Base-by-base conservation (phyloP, 2,113 vertebrate species). In the Dasyornis broadbenti region DNA sequence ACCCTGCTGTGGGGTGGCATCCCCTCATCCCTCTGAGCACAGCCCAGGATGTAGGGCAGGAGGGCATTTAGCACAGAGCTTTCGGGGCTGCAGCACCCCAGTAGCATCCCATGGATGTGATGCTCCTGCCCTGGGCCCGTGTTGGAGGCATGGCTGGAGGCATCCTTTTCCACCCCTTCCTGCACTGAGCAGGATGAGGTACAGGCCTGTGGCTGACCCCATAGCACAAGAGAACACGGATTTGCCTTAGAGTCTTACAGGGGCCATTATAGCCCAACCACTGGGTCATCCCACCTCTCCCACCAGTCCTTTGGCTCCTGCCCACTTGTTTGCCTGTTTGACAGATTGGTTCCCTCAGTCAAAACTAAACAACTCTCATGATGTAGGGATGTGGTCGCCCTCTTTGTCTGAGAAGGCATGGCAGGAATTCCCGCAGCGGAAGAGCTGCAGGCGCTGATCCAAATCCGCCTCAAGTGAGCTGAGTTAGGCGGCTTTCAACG, bases 371-470 rank as follows among this genome's bases (percentile, higher is more conserved):
- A 86, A 44, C 60, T 56, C 19, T 4, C 14, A 3, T 63, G 92
- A 80, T 66, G 68, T 42, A 70, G 90, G 90, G 88, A 93, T 83
- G 92, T 86, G 92, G 82, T 86, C 1, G 0, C 50, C 31, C n/a
- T 77, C 90, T 93, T 92, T 88, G 85, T 91, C 33, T 88, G 71
- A 66, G 88, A 85, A 93, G 65, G 56, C 78, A 82, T 5, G 77
- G 82, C 68, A 94, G 54, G 82, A 93, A 96, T 96, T 86, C 70
- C 68, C 1, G 0, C 50, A 78, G 71, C 3, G 5, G 64, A 86
- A 83, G 56, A 84, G 44, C 49, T 86, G 27, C 42, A 80, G 79
- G 71, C 6, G 0, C 50, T 24, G 71, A 64, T 88, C 53, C 42
- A 69, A 90, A 69, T 12, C 57, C 19, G 66, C 31, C 42, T 73